These are phyloP conservation scores for Macaca nemestrina DNA, from an alignment of 2,113 vertebrate species.

Conservation along the genomic window DNA sequence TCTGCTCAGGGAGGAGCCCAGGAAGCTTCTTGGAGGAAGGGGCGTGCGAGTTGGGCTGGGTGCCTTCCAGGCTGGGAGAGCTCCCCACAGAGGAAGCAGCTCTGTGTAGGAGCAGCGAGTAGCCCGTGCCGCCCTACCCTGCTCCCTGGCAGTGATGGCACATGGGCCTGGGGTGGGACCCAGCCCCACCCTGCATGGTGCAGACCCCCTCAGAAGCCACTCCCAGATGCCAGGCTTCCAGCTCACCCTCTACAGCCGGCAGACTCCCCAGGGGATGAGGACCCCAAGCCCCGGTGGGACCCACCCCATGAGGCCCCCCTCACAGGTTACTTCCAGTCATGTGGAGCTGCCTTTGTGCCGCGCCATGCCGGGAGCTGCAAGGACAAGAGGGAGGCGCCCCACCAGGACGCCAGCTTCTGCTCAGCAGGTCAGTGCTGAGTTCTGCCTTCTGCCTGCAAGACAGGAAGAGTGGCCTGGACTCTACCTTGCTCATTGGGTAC, in stretches of 20 bases:
- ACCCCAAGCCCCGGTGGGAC: background rate
- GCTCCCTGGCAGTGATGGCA: background rate
- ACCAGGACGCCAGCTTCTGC: slow-evolving; percentile 81
- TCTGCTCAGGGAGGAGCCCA: background rate
- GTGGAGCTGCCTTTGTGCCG: slow-evolving; percentile 67
- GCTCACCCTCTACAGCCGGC: background rate
- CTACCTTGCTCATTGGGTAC: background rate
- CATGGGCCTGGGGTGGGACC: background rate
- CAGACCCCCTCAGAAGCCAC: background rate
- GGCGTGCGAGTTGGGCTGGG: too few relatives aligned
- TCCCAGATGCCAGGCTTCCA: background rate
- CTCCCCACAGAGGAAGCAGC: background rate
- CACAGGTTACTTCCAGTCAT: slow-evolving; percentile 87
- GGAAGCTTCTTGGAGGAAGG: background rate
- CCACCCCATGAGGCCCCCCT: background rate
- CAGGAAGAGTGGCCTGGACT: background rate
- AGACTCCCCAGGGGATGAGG: background rate
- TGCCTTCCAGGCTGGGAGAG: background rate
- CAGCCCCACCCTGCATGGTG: background rate
- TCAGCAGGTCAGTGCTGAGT: slow-evolving; percentile 84
- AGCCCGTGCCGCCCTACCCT: background rate
- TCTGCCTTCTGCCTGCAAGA: background rate
- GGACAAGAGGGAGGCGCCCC: slow-evolving; percentile 77
- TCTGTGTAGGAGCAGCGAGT: background rate
- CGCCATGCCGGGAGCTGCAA: slow-evolving; percentile 89